A percentile compares a stretch with the other conserved stretches of the same genome.
Conservation (phyloP, 2,113 vertebrate species). For the Aptenodytes forsteri region DNA sequence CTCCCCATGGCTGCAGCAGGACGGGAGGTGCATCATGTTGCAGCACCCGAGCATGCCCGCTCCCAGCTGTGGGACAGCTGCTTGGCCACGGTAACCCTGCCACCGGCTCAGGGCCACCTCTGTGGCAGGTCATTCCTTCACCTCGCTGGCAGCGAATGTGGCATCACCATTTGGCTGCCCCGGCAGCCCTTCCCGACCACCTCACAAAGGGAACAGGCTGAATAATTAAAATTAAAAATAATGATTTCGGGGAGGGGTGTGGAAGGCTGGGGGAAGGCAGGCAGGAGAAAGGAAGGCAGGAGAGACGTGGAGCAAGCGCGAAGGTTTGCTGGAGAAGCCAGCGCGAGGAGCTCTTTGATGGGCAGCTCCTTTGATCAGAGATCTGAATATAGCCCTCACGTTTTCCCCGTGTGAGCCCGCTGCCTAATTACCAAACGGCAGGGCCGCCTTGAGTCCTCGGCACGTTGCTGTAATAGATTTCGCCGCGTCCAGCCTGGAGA, state of each 20-base stretch:
- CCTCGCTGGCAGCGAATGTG: fast-evolving
- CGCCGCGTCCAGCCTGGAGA: conserved; percentile 25
- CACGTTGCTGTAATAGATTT: conserved; percentile 62
- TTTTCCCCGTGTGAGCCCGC: conserved; percentile 25
- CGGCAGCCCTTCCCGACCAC: background rate
- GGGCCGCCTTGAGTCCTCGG: conserved; percentile 11
- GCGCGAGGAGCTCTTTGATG: conserved; percentile 57
- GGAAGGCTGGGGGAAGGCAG: background rate
- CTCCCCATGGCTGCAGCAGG: fast-evolving
- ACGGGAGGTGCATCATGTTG: fast-evolving
- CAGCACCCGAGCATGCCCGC: background rate
- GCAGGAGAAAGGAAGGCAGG: background rate
- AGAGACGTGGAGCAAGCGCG: background rate
- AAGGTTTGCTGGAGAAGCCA: background rate
- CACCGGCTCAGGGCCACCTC: background rate
- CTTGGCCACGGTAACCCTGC: background rate
- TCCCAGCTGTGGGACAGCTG: background rate
- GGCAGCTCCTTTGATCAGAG: conserved; percentile 66
- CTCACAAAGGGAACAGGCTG: background rate
- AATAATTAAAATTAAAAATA: background rate
- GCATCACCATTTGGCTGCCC: background rate
- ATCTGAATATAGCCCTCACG: conserved; percentile 64
- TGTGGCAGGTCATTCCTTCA: background rate
- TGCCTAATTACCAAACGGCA: conserved; percentile 56
- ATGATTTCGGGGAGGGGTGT: background rate